Conservation (phyloP, 2,113 vertebrate genomes). For the Ailurus styani region DNA sequence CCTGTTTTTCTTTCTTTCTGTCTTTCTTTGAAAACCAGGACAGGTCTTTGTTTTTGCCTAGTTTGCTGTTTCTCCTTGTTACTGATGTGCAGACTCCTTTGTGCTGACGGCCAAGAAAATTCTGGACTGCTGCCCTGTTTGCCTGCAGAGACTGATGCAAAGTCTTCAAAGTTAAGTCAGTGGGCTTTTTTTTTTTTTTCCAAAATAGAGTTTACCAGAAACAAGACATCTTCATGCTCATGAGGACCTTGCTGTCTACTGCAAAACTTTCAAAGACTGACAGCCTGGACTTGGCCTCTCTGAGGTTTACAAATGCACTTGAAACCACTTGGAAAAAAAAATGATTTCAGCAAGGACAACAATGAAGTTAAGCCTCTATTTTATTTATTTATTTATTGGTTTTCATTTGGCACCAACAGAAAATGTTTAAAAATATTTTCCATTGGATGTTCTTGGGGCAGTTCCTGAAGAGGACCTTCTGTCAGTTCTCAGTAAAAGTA, state of each 20-base stretch:
- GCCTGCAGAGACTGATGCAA: slow-evolving; percentile 74
- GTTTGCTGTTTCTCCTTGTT: slow-evolving; percentile 74
- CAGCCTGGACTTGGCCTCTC: background rate
- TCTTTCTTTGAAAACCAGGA: slow-evolving; percentile 52
- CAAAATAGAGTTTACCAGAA: slow-evolving; percentile 71
- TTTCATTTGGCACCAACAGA: background rate
- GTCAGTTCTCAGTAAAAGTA: background rate
- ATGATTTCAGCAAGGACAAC: background rate
- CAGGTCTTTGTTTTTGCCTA: slow-evolving; percentile 81
- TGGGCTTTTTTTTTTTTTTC: slow-evolving; percentile 68
- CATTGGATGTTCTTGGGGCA: background rate
- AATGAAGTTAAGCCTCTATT: background rate
- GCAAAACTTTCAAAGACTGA: slow-evolving; percentile 47
- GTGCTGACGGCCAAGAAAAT: slow-evolving; percentile 78
- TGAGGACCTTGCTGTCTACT: slow-evolving; percentile 49
- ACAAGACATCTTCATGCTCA: slow-evolving; percentile 57
- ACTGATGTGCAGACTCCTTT: slow-evolving; percentile 74
- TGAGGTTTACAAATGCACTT: background rate
- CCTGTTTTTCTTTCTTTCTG: slow-evolving; percentile 56
- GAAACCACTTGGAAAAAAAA: slow-evolving; percentile 53
- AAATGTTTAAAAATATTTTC: slow-evolving; percentile 28
- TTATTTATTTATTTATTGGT: background rate
- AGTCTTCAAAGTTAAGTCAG: slow-evolving; percentile 79
- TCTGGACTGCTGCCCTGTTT: slow-evolving; percentile 79
- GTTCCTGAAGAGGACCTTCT: background rate